Evolutionary conservation across 2,888 invertebrate genomes (phyloP).

Genomic region (Fissipunctia ypsillon): DNA sequence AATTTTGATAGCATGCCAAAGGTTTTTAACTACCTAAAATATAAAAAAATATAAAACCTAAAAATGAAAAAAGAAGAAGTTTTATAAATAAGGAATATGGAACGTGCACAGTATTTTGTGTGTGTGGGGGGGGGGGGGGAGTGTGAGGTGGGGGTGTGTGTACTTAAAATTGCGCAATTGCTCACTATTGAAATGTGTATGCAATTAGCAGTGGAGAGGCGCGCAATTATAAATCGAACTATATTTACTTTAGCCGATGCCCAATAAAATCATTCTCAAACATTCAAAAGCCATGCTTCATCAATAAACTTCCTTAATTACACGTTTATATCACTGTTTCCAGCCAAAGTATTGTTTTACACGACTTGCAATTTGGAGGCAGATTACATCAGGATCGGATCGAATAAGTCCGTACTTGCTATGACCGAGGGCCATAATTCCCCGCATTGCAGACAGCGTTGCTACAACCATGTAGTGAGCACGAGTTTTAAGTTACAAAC

Average conservation of each 20-base stretch:
- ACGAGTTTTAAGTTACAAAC: constrained; percentile 36
- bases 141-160: no score
- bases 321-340: constrained; percentile 21
- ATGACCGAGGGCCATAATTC: constrained; percentile 80
- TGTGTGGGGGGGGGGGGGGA: no score
- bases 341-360: constrained; percentile 46
- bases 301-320: constrained; percentile 16
- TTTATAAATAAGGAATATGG: no score
- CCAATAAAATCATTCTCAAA: neutral
- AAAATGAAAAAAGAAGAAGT: no score
- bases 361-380: constrained; percentile 51
- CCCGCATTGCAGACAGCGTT: constrained; percentile 83
- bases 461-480: constrained; percentile 70
- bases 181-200: neutral
- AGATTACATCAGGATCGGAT: constrained; percentile 71
- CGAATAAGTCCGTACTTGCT: constrained; percentile 68
- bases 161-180: neutral
- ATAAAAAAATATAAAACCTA: no score
- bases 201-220: neutral
- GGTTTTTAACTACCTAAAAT: no score
- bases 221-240: neutral
- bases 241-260: neutral
- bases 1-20: no score
- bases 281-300: neutral
- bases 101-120: no score